Conservation (phyloP, 23 tunicate genomes). For the Halocynthia aurantium region DNA sequence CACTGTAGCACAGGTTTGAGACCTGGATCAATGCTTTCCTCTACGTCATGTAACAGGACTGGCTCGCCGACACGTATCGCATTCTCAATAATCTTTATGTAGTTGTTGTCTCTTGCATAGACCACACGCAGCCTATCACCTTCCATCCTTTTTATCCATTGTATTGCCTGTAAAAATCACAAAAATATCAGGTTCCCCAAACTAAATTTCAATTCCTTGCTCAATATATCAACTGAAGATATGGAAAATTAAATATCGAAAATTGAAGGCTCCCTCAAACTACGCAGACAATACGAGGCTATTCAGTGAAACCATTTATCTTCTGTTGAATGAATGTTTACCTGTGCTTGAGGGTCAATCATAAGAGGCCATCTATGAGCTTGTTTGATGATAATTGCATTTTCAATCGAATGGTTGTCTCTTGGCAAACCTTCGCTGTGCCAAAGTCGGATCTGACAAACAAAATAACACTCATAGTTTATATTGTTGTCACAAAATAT, state of each 20-base stretch:
- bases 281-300: too few relatives aligned
- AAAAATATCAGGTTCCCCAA: neutral
- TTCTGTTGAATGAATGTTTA: constrained; percentile 5
- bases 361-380: constrained; percentile 89
- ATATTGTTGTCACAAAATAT: too few relatives aligned
- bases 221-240: neutral
- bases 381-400: constrained; percentile 75
- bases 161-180: constrained; percentile 51
- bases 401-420: constrained; percentile 78
- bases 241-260: neutral
- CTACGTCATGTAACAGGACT: constrained; percentile 59
- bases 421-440: constrained; percentile 80
- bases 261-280: neutral
- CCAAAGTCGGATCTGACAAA: constrained; percentile 64
- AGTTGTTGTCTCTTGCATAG: constrained; percentile 60
- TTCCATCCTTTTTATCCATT: constrained; percentile 92
- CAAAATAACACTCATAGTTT: neutral
- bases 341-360: constrained; percentile 97
- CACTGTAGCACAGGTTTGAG: constrained; percentile 71
- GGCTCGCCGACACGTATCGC: constrained; percentile 90
- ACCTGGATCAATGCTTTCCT: constrained; percentile 82
- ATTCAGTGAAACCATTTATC: too few relatives aligned
- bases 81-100: constrained; percentile 72
- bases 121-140: constrained; percentile 44
- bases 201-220: too few relatives aligned